Evolutionary conservation across 2,797 vertebrate species (phyloP).

Genomic region (Sebastes elongatus): DNA sequence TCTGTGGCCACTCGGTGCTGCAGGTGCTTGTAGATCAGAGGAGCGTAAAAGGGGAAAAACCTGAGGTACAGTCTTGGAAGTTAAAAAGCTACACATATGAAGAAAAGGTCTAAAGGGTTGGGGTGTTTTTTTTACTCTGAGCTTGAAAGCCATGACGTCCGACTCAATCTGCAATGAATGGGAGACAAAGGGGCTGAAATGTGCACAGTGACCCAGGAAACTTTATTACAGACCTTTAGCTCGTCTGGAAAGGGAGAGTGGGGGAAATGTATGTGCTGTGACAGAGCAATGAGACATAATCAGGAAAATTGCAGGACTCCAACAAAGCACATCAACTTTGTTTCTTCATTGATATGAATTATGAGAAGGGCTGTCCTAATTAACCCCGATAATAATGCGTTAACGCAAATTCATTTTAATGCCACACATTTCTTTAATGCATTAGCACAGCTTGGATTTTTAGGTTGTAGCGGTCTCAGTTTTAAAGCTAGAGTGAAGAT

Average conservation of each 20-base stretch:
- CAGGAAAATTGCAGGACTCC: conserved; percentile 8
- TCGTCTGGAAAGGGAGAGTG: conserved; percentile 17
- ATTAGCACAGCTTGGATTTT: no score
- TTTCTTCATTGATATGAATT: not conserved
- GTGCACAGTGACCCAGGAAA: conserved; percentile 67
- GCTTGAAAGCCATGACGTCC: conserved; percentile 28
- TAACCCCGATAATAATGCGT: no score
- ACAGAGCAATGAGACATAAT: conserved; percentile 21
- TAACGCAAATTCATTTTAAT: no score
- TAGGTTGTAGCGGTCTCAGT: no score
- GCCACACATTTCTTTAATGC: no score
- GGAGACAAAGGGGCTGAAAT: conserved; percentile 42
- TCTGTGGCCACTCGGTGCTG: conserved; percentile 8
- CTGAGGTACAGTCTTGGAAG: not conserved
- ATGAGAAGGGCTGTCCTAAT: no score
- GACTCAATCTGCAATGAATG: conserved; percentile 57
- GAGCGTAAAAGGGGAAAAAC: not conserved
- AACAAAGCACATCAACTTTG: not conserved
- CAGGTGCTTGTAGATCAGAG: conserved; percentile 42
- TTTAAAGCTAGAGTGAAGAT: no score
- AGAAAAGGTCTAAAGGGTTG: not conserved
- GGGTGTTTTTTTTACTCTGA: not conserved
- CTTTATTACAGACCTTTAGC: conserved; percentile 45
- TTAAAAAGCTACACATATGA: conserved; percentile 3
- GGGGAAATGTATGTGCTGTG: conserved; percentile 3